Evolutionary conservation across 2,113 vertebrate genomes (phyloP).

Genomic region (Corynorhinus townsendii): DNA sequence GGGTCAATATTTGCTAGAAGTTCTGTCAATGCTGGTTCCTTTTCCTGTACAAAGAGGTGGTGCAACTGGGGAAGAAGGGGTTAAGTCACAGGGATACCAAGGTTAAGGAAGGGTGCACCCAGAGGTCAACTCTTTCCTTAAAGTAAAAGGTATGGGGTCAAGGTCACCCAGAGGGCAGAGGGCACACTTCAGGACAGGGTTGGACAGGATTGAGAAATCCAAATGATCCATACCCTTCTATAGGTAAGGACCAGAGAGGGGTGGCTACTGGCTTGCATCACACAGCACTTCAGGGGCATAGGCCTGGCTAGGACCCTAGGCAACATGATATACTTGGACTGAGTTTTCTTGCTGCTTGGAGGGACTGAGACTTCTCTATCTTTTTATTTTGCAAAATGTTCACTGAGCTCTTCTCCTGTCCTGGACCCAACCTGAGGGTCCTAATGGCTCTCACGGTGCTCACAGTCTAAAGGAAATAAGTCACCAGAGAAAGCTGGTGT

Average conservation of each 20-base stretch:
- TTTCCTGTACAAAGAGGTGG: not conserved
- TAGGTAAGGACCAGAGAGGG: not conserved
- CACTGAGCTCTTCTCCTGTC: not conserved
- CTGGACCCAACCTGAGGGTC: not conserved
- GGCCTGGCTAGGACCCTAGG: not conserved
- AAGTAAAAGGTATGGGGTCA: not conserved
- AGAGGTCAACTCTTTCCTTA: not conserved
- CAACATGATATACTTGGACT: not conserved
- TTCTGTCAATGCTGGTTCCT: not conserved
- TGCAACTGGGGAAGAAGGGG: not conserved
- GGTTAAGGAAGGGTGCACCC: not conserved
- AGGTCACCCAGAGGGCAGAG: not conserved
- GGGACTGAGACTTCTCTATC: not conserved
- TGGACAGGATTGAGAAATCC: not conserved
- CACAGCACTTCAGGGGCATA: not conserved
- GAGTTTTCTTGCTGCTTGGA: not conserved
- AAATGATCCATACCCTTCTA: not conserved
- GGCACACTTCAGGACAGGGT: not conserved
- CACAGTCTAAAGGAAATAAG: not conserved
- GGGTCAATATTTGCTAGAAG: slow-evolving; percentile 67
- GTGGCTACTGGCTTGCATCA: not conserved
- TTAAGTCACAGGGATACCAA: not conserved
- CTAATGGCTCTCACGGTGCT: not conserved
- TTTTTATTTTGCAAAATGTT: slow-evolving; percentile 9
- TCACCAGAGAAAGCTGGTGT: not conserved